These are phyloP conservation scores for Caligus rogercresseyi DNA, from an alignment of 1,140 invertebrate genomes.

Conservation along the genomic window DNA sequence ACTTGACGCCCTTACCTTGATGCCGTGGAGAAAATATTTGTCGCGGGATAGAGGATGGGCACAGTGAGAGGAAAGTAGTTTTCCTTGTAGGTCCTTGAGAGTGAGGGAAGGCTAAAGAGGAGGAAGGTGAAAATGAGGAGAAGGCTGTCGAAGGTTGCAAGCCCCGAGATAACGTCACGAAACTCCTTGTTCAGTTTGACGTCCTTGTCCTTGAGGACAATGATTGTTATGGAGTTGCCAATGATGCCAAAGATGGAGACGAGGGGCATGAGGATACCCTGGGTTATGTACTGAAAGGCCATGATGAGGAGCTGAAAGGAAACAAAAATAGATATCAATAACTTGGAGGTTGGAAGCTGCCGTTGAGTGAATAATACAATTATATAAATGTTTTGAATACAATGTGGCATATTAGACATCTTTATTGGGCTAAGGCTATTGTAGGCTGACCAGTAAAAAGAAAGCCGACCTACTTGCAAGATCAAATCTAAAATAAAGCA, in stretches of 20 bases:
- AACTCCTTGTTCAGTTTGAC: slow-evolving; percentile 13
- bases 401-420: too few species aligned
- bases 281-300: background rate
- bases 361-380: too few species aligned
- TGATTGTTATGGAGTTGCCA: slow-evolving; percentile 11
- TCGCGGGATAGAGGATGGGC: slow-evolving; percentile 1
- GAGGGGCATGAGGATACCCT: slow-evolving; percentile 5
- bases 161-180: background rate
- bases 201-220: background rate
- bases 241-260: slow-evolving; percentile 11
- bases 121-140: slow-evolving; percentile 9
- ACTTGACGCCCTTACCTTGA: too few species aligned
- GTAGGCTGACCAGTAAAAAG: too few species aligned
- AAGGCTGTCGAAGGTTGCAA: slow-evolving; percentile 15
- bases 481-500: too few species aligned
- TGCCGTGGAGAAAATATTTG: slow-evolving; percentile 4
- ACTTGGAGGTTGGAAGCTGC: too few species aligned
- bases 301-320: background rate
- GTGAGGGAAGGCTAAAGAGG: slow-evolving; percentile 3
- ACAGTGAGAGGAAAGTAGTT: slow-evolving; percentile 9
- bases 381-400: too few species aligned
- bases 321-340: too few species aligned
- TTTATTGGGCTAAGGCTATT: too few species aligned
- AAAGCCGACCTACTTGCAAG: too few species aligned
- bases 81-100: background rate